Base-by-base conservation (phyloP, 2,113 vertebrate species). In the Microcebus jonahi region DNA sequence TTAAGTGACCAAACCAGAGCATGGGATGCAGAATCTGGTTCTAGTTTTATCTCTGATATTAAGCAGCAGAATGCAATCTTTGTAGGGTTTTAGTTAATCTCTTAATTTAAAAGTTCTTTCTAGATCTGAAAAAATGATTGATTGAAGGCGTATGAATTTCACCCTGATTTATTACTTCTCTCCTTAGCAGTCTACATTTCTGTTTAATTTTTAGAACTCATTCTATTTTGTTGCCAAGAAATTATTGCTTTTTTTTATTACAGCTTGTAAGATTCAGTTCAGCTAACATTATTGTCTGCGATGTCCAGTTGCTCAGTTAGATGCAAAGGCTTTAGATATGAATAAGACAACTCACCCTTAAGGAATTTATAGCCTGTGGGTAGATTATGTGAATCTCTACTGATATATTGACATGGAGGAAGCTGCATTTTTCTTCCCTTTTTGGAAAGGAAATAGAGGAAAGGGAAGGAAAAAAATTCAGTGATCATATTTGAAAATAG, bases 161-260 rank as follows among this genome's bases (percentile, higher is more conserved):
- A 94, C 45, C 20, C 48, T n/a, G 39, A 42, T 79, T 89, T 89
- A 53, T 94, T 9, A 80, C 34, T 57, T 95, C 20, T 96, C 3
- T 95, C 8, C 11, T 90, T 90, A 50, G 48, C 63, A 63, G 91
- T 90, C 23, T 96, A 8, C 21, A 68, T 93, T 91, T 88, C 34
- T 63, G 29, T 88, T 96, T 93, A 87, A 76, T 80, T 85, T 80
- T 96, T 90, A 89, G 68, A 86, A 85, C 7, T 79, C 55, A 63
- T 76, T 88, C 13, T 23, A 39, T 94, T 94, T 76, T 90, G 13
- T 95, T 95, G 70, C 36, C 48, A 89, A 57, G 63, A 89, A 97
- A 67, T 68, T 18, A 76, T 61, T 45, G 14, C 27, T 92, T 85
- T 87, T 94, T 48, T 21, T 23, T 20, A 55, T 76, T 50, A 82